Evolutionary conservation across 2,797 vertebrate genomes (phyloP).

Genomic region (Astyanax mexicanus): DNA sequence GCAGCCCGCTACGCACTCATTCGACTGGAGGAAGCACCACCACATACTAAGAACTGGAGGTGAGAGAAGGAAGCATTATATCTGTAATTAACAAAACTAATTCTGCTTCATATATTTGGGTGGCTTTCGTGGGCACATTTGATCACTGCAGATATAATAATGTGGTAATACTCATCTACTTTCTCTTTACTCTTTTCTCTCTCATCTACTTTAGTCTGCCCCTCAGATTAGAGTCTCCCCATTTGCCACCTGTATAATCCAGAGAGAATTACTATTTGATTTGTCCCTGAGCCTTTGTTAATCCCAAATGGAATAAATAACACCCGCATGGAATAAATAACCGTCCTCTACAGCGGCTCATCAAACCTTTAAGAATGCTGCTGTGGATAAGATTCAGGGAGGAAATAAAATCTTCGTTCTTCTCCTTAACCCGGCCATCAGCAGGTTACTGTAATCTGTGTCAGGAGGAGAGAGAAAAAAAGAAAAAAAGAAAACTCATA

Average conservation of each 20-base stretch:
- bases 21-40: slow-evolving; percentile 89
- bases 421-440: neutral
- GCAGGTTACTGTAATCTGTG: slow-evolving; percentile 29
- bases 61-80: slow-evolving; percentile 62
- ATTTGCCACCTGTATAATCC: slow-evolving; percentile 40
- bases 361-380: slow-evolving; percentile 19
- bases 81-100: too few relatives aligned
- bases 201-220: slow-evolving; percentile 1
- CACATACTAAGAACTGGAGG: slow-evolving; percentile 99
- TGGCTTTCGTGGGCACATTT: slow-evolving; percentile 7
- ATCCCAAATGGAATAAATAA: slow-evolving; percentile 56
- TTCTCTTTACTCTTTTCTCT: slow-evolving; percentile 15
- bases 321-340: slow-evolving; percentile 40
- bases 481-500: slow-evolving; percentile 33
- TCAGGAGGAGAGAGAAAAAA: slow-evolving; percentile 28
- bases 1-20: slow-evolving; percentile 94
- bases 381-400: slow-evolving; percentile 23
- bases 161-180: slow-evolving; percentile 18
- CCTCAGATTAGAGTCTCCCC: slow-evolving; percentile 10
- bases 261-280: slow-evolving; percentile 54
- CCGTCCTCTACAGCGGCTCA: neutral
- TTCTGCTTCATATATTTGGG: neutral
- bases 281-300: slow-evolving; percentile 61
- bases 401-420: slow-evolving; percentile 16
- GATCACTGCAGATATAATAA: neutral